These are phyloP conservation scores for Tiphia femorata DNA, from an alignment of 2,888 invertebrate genomes.

Conservation along the genomic window DNA sequence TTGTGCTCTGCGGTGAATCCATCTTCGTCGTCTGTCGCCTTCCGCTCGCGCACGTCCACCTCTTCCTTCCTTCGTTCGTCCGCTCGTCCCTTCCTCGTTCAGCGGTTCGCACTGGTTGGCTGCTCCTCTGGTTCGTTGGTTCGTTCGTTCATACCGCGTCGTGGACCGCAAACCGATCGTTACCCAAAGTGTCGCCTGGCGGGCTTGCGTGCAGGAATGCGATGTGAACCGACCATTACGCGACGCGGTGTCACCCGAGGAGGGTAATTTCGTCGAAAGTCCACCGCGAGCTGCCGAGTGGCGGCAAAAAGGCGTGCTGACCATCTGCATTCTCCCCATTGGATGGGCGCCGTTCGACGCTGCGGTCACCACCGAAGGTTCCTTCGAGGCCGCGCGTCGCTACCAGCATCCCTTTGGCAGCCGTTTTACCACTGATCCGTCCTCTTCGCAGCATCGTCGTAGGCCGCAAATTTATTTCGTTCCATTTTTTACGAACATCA, in stretches of 20 bases:
- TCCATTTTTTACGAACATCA: too few species aligned
- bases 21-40: constrained; percentile 3
- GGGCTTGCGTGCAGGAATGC: constrained; percentile 67
- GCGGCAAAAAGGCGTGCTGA: constrained; percentile 13
- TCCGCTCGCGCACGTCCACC: not conserved
- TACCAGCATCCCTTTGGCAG: constrained; percentile 8
- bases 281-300: constrained; percentile 19
- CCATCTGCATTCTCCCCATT: constrained; percentile 29
- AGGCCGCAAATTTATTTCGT: constrained; percentile 52
- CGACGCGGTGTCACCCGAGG: constrained; percentile 63
- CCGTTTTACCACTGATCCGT: too few species aligned
- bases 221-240: constrained; percentile 56
- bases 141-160: not conserved
- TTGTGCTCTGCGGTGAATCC: constrained; percentile 26
- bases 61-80: not conserved
- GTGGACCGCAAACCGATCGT: constrained; percentile 59
- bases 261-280: constrained; percentile 63
- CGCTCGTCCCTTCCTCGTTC: not conserved
- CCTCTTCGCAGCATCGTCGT: constrained; percentile 36
- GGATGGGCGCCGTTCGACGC: constrained; percentile 18
- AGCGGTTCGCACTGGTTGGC: too few species aligned
- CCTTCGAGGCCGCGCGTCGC: constrained; percentile 19
- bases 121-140: not conserved
- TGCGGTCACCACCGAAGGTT: constrained; percentile 13
- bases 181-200: constrained; percentile 67